These are phyloP conservation scores for Andrena bucephala DNA, from an alignment of 2,888 invertebrate genomes.

Conservation along the genomic window DNA sequence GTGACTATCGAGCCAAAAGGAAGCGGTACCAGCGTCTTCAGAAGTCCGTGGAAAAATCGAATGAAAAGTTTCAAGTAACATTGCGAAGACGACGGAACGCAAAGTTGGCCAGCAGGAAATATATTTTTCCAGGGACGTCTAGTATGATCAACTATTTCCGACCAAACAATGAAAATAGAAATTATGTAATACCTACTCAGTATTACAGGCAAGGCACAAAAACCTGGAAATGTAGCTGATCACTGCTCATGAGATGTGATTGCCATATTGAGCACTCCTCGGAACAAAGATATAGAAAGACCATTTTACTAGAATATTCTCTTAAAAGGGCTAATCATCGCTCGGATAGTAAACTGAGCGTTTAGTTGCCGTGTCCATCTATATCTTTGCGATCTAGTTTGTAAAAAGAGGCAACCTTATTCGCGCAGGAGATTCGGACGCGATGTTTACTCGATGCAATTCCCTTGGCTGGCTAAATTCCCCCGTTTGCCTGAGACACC, in stretches of 20 bases:
- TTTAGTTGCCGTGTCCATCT: slow-evolving; percentile 39
- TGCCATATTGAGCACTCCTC: slow-evolving; percentile 53
- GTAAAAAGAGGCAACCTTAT: slow-evolving; percentile 62
- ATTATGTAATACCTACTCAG: slow-evolving; percentile 72
- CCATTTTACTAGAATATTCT: slow-evolving; percentile 10
- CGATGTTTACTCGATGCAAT: slow-evolving; percentile 58
- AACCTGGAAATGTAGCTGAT: slow-evolving; percentile 79
- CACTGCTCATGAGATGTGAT: slow-evolving; percentile 62
- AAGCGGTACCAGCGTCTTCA: slow-evolving; percentile 35
- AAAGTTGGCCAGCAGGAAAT: neutral
- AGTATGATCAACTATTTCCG: slow-evolving; percentile 21
- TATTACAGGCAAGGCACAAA: slow-evolving; percentile 78
- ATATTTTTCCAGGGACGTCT: slow-evolving; percentile 35
- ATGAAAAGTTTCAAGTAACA: neutral
- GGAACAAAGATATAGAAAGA: slow-evolving; percentile 71
- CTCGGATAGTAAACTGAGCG: no score
- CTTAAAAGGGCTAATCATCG: neutral
- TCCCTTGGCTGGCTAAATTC: slow-evolving; percentile 78
- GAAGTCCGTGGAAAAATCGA: slow-evolving; percentile 32
- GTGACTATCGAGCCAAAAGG: slow-evolving; percentile 25
- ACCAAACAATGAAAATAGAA: slow-evolving; percentile 36
- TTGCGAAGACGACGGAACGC: neutral
- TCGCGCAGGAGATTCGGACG: slow-evolving; percentile 42
- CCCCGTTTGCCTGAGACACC: slow-evolving; percentile 80
- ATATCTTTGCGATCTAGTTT: slow-evolving; percentile 69